Base-by-base conservation (phyloP, 2,113 vertebrate species). In the Galemys pyrenaicus region DNA sequence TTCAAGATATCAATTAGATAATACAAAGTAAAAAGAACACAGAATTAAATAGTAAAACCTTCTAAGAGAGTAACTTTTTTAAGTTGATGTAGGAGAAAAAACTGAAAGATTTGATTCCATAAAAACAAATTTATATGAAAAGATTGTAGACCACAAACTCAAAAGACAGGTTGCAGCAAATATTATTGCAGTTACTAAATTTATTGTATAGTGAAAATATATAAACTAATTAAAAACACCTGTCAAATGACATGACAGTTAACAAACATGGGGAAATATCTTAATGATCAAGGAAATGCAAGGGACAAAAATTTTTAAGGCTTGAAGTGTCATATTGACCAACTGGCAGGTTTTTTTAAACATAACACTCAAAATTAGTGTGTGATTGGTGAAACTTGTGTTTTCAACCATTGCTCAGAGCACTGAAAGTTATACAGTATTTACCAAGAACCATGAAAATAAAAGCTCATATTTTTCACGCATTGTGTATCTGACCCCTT, bases 21-120 rank as follows among this genome's bases (percentile, higher is more conserved):
- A 71, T 60, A 91, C 35, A 65, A 87, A 96, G 87, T 73, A 24
- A 78, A 90, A 92, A 89, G 46, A 84, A 78, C 24, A 62, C 32
- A 81, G 75, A 89, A 41, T 79, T 35, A 56, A 84, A 15, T 56
- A 67, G 35, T 62, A 74, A 80, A 73, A 84, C 20, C 60, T 46
- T 88, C 32, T 58, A 95, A 91, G 10, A 73, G 6, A 54, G 28
- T 83, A 83, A 35, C 39, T 60, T 92, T 77, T 83, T 51, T 88
- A 74, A 56, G 67, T 39, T 84, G 62, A 91, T 39, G 16, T 15
- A 62, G 35, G 32, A 78, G 68, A 73, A 84, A 94, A 78, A 93
- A 70, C 39, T 67, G 19, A 88, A 94, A 94, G 64, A 74, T 58
- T 30, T 92, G 32, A 85, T 60, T 30, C 12, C 60, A 73, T 68